Evolutionary conservation across 2,888 invertebrate genomes (phyloP).

Genomic region (Busseola fusca): DNA sequence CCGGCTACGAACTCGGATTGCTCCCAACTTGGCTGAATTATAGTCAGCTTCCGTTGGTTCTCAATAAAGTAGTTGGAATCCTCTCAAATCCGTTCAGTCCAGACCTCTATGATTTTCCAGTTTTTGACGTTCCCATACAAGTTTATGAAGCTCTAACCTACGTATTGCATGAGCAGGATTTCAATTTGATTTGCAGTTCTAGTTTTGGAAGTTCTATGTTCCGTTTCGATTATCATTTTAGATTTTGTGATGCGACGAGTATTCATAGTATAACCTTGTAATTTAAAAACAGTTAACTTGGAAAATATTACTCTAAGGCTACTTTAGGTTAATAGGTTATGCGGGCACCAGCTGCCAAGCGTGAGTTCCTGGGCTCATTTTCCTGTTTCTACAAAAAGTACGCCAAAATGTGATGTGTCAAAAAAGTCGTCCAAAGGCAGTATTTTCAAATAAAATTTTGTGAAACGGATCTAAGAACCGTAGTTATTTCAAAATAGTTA

Average conservation of each 20-base stretch:
- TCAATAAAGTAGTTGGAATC: constrained; percentile 74
- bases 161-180: constrained; percentile 51
- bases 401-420: background rate
- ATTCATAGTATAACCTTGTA: background rate
- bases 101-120: constrained; percentile 68
- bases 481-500: background rate
- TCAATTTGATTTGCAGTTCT: constrained; percentile 45
- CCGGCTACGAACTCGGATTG: constrained; percentile 69
- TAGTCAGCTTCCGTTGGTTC: constrained; percentile 59
- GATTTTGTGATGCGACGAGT: constrained; percentile 8
- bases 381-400: no score
- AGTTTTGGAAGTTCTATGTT: constrained; percentile 24
- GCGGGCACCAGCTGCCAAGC: no score
- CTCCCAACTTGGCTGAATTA: constrained; percentile 73
- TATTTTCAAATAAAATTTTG: background rate
- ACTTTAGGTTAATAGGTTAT: background rate
- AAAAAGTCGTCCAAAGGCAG: background rate
- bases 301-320: background rate
- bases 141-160: constrained; percentile 51
- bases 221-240: constrained; percentile 42
- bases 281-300: background rate
- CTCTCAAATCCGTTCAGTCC: constrained; percentile 67
- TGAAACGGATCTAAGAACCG: background rate
- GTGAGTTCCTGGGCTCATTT: background rate
- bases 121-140: constrained; percentile 63